Percentiles rank a stretch among this genome's conserved stretches.
Conservation (phyloP, 2,113 vertebrate species). For the Oreochromis aureus region DNA sequence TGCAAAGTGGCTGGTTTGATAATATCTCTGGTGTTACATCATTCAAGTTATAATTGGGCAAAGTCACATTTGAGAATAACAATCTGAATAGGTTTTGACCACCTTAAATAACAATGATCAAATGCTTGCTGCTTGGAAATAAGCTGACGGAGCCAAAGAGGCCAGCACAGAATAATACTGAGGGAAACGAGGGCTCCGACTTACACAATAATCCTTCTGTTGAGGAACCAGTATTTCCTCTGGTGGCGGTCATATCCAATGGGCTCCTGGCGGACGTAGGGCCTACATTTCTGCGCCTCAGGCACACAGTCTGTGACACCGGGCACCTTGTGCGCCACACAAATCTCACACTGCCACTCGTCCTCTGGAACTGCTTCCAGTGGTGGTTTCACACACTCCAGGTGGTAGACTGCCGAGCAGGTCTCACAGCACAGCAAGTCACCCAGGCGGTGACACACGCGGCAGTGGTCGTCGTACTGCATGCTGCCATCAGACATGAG, state of each 20-base stretch:
- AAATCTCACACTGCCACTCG: constrained; percentile 98
- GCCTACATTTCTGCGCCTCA: constrained; percentile 93
- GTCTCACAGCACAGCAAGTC: constrained; percentile 98
- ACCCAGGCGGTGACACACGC: constrained; percentile 95
- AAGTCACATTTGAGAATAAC: background rate
- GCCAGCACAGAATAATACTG: background rate
- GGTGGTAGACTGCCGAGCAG: constrained; percentile 93
- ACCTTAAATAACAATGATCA: background rate
- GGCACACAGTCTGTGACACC: constrained; percentile 94
- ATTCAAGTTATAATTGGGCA: background rate
- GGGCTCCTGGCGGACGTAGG: constrained; percentile 93
- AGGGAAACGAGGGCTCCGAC: constrained; percentile 40
- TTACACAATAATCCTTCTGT: constrained; percentile 94
- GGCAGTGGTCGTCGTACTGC: constrained; percentile 95
- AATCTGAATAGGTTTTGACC: background rate
- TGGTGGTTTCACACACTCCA: constrained; percentile 95
- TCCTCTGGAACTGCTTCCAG: constrained; percentile 93
- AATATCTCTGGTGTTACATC: background rate
- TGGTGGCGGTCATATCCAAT: constrained; percentile 94
- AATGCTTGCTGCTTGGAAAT: background rate
- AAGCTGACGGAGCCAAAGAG: background rate
- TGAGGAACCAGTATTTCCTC: constrained; percentile 97
- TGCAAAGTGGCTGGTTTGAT: background rate
- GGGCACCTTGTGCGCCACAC: constrained; percentile 92
- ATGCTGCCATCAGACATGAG: constrained; percentile 95